Evolutionary conservation across 2,113 vertebrate species (phyloP), one percentile per base, ranked within the genome.

Genomic region (Chaenogobius annularis): DNA sequence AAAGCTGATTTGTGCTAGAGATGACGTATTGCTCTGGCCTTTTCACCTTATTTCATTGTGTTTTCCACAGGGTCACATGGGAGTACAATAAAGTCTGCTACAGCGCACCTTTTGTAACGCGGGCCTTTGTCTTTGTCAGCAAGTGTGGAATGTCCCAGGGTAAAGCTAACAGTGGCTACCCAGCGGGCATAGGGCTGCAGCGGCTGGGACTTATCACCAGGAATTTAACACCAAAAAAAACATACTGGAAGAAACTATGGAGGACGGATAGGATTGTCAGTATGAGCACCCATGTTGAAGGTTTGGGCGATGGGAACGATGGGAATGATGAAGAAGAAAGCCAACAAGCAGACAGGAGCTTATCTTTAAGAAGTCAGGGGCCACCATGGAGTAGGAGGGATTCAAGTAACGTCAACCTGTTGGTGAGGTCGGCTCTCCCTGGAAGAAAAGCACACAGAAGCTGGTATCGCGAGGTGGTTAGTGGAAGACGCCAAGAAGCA

Each of bases 81-180:
- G 88, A 96, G 94, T 91, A 91, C 91, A 88, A 92, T 92, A 89
- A 93, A 94, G 87, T 90, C 94, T 70, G 70, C 80, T 77, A 92
- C 93, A 86, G 75, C 94, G 93, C 86, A 92, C 85, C 5, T 94
- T 94, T 90, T 98, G 95, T 93, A 88, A 92, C 31, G 90, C 91
- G 92, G 85, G 91, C 92, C 80, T 96, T 96, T 94, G 93, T 94
- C 90, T 95, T 95, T 90, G 85, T 94, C 90, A 92, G 90, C 88
- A 92, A 35, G 90, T 85, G 91, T 93, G 92, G 94, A 95, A 93
- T 94, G 90, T 87, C 94, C 93, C 83, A 94, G 93, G 58, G 92
- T 94, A 3, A 92, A 40, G 31, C 87, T 85, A 87, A 67, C 69
- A 64, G 65, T 47, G 75, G 74, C 68, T 72, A 55, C 31, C 72